Percentiles rank a stretch among this genome's conserved stretches.
Evolutionary conservation across 2,113 vertebrate genomes (phyloP).

Genomic region (Formicarius rufipectus): DNA sequence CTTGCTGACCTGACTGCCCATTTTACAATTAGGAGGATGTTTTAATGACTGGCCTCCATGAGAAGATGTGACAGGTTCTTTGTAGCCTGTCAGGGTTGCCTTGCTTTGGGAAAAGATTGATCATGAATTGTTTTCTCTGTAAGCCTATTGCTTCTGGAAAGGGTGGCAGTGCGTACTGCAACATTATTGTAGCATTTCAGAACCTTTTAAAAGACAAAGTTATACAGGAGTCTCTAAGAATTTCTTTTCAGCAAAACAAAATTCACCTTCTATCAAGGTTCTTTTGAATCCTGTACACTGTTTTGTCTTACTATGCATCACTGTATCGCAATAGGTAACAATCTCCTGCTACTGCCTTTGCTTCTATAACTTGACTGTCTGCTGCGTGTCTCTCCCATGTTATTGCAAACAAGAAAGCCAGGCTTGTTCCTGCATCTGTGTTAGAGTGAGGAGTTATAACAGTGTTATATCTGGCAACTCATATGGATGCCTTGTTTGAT

Average conservation of each 20-base stretch:
- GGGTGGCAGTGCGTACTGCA: not conserved
- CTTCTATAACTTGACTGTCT: not conserved
- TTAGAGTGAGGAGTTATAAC: constrained; percentile 8
- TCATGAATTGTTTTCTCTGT: not conserved
- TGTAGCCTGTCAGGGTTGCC: not conserved
- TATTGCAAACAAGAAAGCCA: not conserved
- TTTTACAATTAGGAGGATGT: not conserved
- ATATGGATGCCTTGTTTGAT: constrained; percentile 32
- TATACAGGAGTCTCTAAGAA: not conserved
- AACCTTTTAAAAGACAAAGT: not conserved
- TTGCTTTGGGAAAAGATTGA: not conserved
- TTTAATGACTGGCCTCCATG: not conserved
- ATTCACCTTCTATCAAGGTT: not conserved
- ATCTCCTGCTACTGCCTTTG: not conserved
- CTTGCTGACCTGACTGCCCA: not conserved
- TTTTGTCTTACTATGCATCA: not conserved
- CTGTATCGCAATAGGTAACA: not conserved
- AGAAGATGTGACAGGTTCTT: not conserved
- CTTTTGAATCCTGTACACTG: not conserved
- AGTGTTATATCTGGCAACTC: constrained; percentile 39
- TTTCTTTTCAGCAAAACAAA: not conserved
- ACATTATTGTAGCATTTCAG: not conserved
- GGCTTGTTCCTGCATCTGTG: constrained; percentile 27
- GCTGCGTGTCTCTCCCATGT: not conserved
- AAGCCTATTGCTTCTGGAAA: not conserved